These are phyloP conservation scores for Chiloscyllium plagiosum DNA, from an alignment of 2,113 vertebrate species.

Conservation along the genomic window DNA sequence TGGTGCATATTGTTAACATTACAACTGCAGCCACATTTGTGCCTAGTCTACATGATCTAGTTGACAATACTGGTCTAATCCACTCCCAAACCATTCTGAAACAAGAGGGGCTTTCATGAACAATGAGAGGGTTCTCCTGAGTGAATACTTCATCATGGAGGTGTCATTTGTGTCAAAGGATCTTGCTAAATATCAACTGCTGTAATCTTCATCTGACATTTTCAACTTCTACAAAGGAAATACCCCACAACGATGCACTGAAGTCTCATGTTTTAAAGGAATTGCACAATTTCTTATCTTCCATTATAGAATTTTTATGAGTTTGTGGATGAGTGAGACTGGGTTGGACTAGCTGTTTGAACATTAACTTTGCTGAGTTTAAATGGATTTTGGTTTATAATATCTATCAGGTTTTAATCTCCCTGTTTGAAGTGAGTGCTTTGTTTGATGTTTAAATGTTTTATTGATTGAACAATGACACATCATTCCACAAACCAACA, in stretches of 20 bases:
- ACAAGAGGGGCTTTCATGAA: background rate
- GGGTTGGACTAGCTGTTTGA: background rate
- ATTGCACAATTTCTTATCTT: conserved; percentile 14
- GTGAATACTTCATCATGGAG: background rate
- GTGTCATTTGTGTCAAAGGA: background rate
- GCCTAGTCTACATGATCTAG: background rate
- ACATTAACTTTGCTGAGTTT: background rate
- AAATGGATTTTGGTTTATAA: background rate
- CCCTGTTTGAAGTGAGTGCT: background rate
- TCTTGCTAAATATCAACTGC: background rate
- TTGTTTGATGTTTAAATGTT: background rate
- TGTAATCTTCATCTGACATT: background rate
- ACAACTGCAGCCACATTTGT: background rate
- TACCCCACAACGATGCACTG: background rate
- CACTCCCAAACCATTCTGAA: background rate
- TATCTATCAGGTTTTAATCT: background rate
- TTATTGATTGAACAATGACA: background rate
- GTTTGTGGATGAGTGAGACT: conserved; percentile 25
- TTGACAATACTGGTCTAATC: background rate
- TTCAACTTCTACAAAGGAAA: background rate
- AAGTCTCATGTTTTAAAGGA: background rate
- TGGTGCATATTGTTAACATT: background rate
- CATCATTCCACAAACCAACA: background rate
- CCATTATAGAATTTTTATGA: background rate
- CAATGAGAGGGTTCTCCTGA: background rate